phyloP scores from a whole-genome alignment of 2,113 vertebrate species.

The Colinus virginianus region DNA sequence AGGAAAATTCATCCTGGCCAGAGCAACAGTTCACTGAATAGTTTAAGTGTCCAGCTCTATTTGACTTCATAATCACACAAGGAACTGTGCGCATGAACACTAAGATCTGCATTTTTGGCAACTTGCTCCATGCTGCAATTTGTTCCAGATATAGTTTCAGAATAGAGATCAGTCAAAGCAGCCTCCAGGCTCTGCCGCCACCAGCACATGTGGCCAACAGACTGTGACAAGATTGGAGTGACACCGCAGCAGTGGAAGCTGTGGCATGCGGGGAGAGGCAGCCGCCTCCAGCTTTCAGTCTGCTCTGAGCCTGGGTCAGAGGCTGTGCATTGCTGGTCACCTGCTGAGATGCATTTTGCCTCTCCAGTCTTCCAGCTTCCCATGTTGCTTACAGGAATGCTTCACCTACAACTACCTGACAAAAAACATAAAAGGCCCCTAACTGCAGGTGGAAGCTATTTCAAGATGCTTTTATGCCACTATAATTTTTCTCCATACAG shows the following conservation, averaged over 20 bases:
- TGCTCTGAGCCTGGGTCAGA: rapidly evolving
- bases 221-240: background rate
- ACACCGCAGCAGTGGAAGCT: background rate
- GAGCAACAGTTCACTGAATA: background rate
- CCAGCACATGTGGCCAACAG: rapidly evolving
- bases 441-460: background rate
- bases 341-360: background rate
- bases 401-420: background rate
- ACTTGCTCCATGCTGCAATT: background rate
- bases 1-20: background rate
- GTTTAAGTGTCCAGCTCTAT: background rate
- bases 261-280: background rate
- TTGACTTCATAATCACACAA: background rate
- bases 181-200: background rate
- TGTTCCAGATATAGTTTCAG: background rate
- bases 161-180: background rate
- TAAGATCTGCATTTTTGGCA: background rate
- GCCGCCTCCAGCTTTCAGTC: background rate
- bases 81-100: rapidly evolving
- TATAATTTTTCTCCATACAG: background rate
- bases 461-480: background rate
- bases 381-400: rapidly evolving
- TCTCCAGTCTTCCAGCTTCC: background rate
- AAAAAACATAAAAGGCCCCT: background rate
- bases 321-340: rapidly evolving